A percentile compares a stretch with the other conserved stretches of the same genome.
Conservation (phyloP, 2,113 vertebrate genomes). For the Pardalotus punctatus region DNA sequence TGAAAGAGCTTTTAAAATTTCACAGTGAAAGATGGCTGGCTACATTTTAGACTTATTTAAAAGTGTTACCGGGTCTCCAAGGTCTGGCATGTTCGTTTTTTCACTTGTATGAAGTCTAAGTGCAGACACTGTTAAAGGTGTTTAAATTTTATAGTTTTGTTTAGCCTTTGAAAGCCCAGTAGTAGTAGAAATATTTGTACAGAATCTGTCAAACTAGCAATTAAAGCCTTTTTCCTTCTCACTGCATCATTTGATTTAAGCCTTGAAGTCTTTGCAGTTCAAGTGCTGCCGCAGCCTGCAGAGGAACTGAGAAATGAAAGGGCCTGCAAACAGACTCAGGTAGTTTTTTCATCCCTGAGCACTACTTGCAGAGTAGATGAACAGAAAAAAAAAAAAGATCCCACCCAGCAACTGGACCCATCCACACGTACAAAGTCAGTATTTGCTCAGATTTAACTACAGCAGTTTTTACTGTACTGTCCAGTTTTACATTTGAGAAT, state of each 20-base stretch:
- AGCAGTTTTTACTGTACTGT: neutral
- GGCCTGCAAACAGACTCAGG: neutral
- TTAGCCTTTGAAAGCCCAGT: neutral
- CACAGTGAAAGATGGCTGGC: neutral
- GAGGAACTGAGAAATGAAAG: neutral
- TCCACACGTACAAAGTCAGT: neutral
- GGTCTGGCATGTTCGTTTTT: neutral
- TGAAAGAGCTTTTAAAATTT: neutral
- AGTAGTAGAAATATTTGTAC: neutral
- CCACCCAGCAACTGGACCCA: neutral
- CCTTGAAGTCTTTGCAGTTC: neutral
- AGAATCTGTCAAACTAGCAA: neutral
- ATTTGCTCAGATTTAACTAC: neutral
- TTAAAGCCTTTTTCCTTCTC: neutral
- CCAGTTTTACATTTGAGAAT: neutral
- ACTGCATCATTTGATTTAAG: neutral
- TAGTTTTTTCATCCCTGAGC: neutral
- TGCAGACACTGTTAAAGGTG: neutral
- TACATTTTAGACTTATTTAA: neutral
- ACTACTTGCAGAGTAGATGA: neutral
- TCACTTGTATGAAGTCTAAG: neutral
- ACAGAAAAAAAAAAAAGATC: neutral
- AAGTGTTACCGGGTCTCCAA: neutral
- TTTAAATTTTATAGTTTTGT: neutral
- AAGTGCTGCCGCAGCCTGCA: neutral